Evolutionary conservation across 2,797 vertebrate genomes (phyloP).

Genomic region (Acanthopagrus latus): DNA sequence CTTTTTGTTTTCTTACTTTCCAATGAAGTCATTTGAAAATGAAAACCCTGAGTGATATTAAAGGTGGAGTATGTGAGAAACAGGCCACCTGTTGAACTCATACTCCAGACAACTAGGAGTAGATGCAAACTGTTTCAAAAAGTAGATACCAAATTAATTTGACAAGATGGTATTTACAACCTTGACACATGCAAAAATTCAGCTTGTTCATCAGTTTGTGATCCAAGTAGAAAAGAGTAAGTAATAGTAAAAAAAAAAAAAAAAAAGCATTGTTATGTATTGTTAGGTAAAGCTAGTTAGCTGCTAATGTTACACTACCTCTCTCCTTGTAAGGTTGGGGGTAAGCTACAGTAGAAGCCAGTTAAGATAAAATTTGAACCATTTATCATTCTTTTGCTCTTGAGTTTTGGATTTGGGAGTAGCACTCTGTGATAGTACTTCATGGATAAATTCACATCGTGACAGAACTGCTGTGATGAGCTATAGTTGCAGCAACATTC

Average conservation of each 20-base stretch:
- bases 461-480: not conserved
- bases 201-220: too few relatives aligned
- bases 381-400: not conserved
- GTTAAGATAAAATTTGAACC: not conserved
- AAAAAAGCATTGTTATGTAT: too few relatives aligned
- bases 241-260: too few relatives aligned
- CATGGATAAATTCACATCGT: not conserved
- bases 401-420: not conserved
- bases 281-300: not conserved
- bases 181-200: too few relatives aligned
- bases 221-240: too few relatives aligned
- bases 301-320: not conserved
- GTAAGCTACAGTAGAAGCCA: not conserved
- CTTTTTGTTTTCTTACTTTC: not conserved
- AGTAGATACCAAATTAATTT: too few relatives aligned
- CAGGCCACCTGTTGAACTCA: too few relatives aligned
- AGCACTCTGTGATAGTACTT: too few relatives aligned
- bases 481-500: slow-evolving; percentile 1
- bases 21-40: not conserved
- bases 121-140: too few relatives aligned
- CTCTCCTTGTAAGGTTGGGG: not conserved
- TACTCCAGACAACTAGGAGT: too few relatives aligned
- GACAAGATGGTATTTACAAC: too few relatives aligned
- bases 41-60: not conserved
- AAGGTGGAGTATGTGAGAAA: not conserved